Percentiles rank a stretch among this genome's conserved stretches.
phyloP scores from a whole-genome alignment of 2,113 vertebrate genomes.

The Emydocephalus ijimae region DNA sequence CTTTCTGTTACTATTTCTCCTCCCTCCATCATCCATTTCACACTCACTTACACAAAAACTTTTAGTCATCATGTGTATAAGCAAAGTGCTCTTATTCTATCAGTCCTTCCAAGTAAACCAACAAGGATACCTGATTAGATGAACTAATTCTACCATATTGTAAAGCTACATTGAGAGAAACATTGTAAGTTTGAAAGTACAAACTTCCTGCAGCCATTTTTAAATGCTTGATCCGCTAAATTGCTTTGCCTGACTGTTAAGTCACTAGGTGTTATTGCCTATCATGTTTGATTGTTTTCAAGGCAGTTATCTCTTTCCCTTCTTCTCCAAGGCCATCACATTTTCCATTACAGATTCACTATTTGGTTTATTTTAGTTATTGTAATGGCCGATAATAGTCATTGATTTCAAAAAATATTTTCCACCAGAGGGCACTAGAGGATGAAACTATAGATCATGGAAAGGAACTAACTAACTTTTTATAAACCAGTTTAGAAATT shows the following conservation, averaged over 20 bases:
- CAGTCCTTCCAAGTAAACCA: not conserved
- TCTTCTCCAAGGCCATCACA: not conserved
- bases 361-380: not conserved
- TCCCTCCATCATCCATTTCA: not conserved
- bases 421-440: not conserved
- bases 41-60: accelerated
- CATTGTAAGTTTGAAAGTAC: not conserved
- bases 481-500: not conserved
- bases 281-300: not conserved
- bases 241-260: not conserved
- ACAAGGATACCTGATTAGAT: not conserved
- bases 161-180: not conserved
- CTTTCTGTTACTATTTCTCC: too few species aligned
- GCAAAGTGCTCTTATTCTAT: not conserved
- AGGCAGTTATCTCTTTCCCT: not conserved
- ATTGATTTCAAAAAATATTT: not conserved
- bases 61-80: not conserved
- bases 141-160: not conserved
- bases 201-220: not conserved
- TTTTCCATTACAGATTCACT: not conserved
- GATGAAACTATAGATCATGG: not conserved
- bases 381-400: not conserved
- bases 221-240: not conserved
- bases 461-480: constrained; percentile 5
- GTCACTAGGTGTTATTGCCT: not conserved